A percentile compares a stretch with the other conserved stretches of the same genome.
Evolutionary conservation across 2,797 vertebrate genomes (phyloP).

Genomic region (Helicolenus hilgendorfi): DNA sequence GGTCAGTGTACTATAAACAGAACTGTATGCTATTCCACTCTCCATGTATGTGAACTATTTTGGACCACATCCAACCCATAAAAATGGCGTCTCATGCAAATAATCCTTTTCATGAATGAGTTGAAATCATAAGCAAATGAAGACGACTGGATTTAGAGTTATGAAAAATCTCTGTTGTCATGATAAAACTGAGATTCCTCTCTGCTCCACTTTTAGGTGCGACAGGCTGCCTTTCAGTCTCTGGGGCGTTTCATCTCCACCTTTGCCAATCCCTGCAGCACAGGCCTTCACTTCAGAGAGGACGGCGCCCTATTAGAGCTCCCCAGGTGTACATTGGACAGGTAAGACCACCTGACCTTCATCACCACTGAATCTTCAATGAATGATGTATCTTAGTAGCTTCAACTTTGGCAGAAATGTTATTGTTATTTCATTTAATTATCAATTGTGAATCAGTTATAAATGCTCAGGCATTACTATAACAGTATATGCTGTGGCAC

Average conservation of each 20-base stretch:
- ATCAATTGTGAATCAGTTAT: too few species aligned
- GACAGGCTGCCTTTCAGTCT: conserved; percentile 95
- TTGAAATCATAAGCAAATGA: neutral
- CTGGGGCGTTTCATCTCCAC: conserved; percentile 95
- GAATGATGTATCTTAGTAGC: neutral
- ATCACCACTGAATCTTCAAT: neutral
- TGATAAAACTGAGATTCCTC: neutral
- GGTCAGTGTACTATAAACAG: neutral
- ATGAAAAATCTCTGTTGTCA: neutral
- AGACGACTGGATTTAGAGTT: neutral
- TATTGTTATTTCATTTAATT: neutral
- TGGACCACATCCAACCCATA: neutral
- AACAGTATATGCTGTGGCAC: neutral
- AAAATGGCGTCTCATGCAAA: neutral
- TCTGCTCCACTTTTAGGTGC: conserved; percentile 87
- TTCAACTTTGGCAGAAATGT: neutral
- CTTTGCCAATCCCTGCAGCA: conserved; percentile 94
- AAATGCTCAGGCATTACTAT: neutral
- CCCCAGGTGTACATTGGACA: conserved; percentile 80
- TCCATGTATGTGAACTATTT: neutral
- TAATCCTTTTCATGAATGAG: neutral
- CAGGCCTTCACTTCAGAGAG: conserved; percentile 92
- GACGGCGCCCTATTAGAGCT: conserved; percentile 90
- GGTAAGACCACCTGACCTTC: conserved; percentile 58
- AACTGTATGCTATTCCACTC: neutral